Percentiles rank a stretch among this genome's conserved stretches.
phyloP scores from a whole-genome alignment of 1,140 invertebrate species.

The Diachasmimorpha longicaudata region DNA sequence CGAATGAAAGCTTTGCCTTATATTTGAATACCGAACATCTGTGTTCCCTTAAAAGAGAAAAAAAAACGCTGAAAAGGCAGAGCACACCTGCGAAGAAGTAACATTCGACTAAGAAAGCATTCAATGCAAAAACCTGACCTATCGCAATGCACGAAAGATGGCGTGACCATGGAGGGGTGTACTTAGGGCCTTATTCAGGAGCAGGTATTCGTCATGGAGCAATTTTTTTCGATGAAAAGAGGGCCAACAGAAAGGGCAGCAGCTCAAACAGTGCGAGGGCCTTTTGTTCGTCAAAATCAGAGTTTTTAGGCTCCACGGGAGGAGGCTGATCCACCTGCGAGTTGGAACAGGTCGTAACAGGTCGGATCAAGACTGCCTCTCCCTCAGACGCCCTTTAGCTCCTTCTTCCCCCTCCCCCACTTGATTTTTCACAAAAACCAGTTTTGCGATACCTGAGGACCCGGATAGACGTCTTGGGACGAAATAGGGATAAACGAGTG shows the following conservation, averaged over 20 bases:
- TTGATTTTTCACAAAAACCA: constrained; percentile 10
- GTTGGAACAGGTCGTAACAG: constrained; percentile 50
- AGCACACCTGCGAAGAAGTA: neutral
- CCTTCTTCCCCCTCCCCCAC: constrained; percentile 12
- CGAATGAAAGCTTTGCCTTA: neutral
- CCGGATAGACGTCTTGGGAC: constrained; percentile 47
- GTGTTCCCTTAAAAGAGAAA: neutral
- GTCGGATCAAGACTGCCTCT: constrained; percentile 34
- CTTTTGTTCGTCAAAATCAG: neutral
- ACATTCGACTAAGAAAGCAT: neutral
- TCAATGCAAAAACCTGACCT: constrained; percentile 19
- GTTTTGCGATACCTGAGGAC: constrained; percentile 5
- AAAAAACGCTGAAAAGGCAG: neutral
- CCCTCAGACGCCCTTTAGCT: constrained; percentile 19
- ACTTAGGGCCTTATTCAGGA: neutral
- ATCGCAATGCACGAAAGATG: constrained; percentile 1
- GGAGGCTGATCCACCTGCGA: constrained; percentile 46
- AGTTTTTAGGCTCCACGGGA: constrained; percentile 21
- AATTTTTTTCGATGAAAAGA: constrained; percentile 7
- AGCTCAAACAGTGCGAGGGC: neutral
- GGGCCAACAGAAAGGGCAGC: neutral
- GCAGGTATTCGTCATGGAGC: constrained; percentile 8
- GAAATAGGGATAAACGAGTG: constrained; percentile 25
- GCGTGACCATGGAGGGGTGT: constrained; percentile 14
- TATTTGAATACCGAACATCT: neutral